These are phyloP conservation scores for Metaphire vulgaris DNA, from an alignment of 1,140 invertebrate genomes.

Conservation along the genomic window DNA sequence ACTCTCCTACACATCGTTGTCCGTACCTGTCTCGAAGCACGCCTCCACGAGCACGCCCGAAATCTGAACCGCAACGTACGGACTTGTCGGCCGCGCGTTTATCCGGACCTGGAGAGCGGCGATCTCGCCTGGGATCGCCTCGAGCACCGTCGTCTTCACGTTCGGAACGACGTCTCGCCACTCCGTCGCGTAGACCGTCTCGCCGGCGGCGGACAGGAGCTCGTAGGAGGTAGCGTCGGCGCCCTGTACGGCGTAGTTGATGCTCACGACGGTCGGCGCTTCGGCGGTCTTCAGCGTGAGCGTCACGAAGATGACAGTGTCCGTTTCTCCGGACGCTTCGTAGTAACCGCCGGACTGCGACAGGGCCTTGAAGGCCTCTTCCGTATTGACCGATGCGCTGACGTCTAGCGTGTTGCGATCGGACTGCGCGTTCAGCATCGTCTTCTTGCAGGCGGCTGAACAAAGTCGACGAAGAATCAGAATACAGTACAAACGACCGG, in stretches of 20 bases:
- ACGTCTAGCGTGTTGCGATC: background rate
- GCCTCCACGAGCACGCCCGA: background rate
- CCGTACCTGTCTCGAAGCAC: background rate
- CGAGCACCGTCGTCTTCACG: too few species aligned
- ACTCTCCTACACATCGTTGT: too few species aligned
- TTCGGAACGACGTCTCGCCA: too few species aligned
- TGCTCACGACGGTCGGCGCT: background rate
- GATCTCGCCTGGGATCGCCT: too few species aligned
- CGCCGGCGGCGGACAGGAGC: too few species aligned
- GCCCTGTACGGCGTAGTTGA: background rate
- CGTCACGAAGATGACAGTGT: background rate
- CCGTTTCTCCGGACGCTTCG: background rate
- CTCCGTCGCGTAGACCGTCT: too few species aligned
- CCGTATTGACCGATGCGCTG: background rate
- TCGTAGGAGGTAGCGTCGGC: background rate
- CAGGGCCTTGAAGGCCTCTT: background rate
- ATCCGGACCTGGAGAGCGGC: too few species aligned
- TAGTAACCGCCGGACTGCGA: background rate
- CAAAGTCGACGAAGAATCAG: too few species aligned
- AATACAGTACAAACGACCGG: too few species aligned
- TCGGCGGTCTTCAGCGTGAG: background rate
- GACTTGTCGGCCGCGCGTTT: background rate
- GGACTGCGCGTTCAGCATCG: background rate
- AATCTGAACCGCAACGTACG: background rate
- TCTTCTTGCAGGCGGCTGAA: background rate